Base-by-base conservation (phyloP, 1,140 invertebrate genomes). In the Pseudoatta argentina region DNA sequence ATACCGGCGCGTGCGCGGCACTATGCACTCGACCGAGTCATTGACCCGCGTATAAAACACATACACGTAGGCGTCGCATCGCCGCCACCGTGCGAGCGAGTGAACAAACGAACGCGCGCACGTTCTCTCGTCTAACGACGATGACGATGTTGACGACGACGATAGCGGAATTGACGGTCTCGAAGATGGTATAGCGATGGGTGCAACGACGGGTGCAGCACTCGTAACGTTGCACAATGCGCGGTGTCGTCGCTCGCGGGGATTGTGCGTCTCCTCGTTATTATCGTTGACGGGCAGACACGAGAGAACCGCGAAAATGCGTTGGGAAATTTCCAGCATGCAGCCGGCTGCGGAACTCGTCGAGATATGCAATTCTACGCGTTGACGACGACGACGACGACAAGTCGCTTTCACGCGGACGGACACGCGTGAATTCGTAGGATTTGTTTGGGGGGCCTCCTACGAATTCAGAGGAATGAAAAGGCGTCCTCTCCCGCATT, bases 41-140 rank as follows among this genome's bases (percentile, higher is more conserved):
- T 90, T 90, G 89, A 90, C 89, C 89, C 89, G 75, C 88, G 86
- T 90, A 87, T 90, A 90, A 89, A 89, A 87, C 88, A 75, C 88
- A 79, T 75, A 88, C 73, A 87, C 85, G 72, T 48, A 24, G 57
- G 59, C 53, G 85, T 87, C 66, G 64, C 64, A 44, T 48, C 30
- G 39, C 64, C 77, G 51, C 71, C 87, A 89, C 87, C 88, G 79
- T 73, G 88, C 69, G 14, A 10, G 24, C 24, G 39, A 24, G 30
- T 18, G 24, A n/a, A 44, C 16, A 16, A 48, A 63, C 87, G 63
- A 44, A 44, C 86, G 44, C 55, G 71, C 53, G 63, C 55, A 24
- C 24, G 18, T 55, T 57, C 24, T 53, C 44, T 85, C 76, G 77
- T 81, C 66, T 69, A 67, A 51, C 71, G 24, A 44, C 44, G 85